Base-by-base conservation (phyloP, 2,888 invertebrate genomes). In the Nemapogon koenigi region DNA sequence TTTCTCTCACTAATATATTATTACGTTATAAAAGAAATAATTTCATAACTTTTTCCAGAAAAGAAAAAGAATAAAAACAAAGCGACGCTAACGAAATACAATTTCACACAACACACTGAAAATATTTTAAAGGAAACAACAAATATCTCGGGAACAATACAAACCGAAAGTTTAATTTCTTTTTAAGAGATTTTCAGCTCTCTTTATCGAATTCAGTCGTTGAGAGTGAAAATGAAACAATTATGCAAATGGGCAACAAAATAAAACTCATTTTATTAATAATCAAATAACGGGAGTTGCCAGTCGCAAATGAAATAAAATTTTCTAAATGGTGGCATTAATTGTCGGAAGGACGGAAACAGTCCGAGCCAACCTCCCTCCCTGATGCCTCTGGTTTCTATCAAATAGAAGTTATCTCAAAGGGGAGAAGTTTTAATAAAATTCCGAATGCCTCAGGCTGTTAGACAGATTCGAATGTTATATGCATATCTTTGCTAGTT, bases 401-500 rank as follows among this genome's bases (percentile, higher is more conserved):
- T 78, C 73, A 73, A 71, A 73, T 60, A 65, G 59, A 71, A 70
- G 66, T 70, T 69, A 62, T 71, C 62, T 70, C 60, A 71, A 75
- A 73, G 67, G 69, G 71, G 70, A 60, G 62, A 70, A 76, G 60
- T 73, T 76, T 72, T 75, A 72, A 76, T 75, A 76, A 75, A 76
- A 76, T 73, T 64, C 62, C 56, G 49, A 65, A 59, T 59, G 72
- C 75, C 68, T 55, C 55, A 45, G 62, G 75, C 71, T 53, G 52
- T 67, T 57, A 59, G 62, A 57, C 57, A 61, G 59, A 60, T 62
- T 68, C 53, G 49, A 51, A 54, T 55, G 59, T 61, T 64, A 62
- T 65, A 63, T 63, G 58, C 58, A 57, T 54, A 52, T 63, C 55
- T 59, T 50, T 47, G 28, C 16, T 54, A 58, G 59, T 54, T 60